Percentiles rank a stretch among this genome's conserved stretches.
Evolutionary conservation across 2,113 vertebrate species (phyloP).

Genomic region (Leptobrachium ailaonicum): DNA sequence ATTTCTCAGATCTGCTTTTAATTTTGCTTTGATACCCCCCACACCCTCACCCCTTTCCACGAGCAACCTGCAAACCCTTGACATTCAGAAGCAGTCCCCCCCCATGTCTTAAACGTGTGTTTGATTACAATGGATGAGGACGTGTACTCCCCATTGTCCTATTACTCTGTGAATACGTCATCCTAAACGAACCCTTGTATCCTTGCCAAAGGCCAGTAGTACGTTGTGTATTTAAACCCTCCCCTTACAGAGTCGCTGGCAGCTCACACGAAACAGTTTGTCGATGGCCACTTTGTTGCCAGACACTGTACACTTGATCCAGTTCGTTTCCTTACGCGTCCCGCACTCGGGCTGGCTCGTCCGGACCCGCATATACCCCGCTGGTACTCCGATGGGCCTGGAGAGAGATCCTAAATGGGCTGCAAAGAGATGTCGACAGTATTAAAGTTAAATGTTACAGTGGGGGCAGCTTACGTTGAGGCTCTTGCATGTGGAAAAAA

Average conservation of each 20-base stretch:
- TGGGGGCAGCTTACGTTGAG: conserved; percentile 52
- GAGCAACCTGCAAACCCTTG: neutral
- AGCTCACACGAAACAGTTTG: neutral
- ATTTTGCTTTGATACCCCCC: neutral
- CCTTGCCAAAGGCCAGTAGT: conserved; percentile 39
- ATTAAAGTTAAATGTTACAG: conserved; percentile 44
- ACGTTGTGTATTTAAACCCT: conserved; percentile 20
- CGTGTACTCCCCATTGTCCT: neutral
- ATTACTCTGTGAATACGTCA: neutral
- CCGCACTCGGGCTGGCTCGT: neutral
- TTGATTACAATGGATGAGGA: conserved; percentile 17
- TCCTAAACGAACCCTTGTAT: neutral
- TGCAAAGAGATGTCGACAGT: conserved; percentile 28
- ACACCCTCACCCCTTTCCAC: neutral
- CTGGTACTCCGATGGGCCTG: neutral
- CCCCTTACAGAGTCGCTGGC: neutral
- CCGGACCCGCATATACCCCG: neutral
- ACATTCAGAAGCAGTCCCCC: conserved; percentile 1
- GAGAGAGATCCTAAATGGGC: neutral
- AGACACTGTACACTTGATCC: neutral
- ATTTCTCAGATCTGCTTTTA: conserved; percentile 14
- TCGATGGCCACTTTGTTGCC: neutral
- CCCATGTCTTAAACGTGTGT: conserved; percentile 18
- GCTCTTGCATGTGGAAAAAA: conserved; percentile 81
- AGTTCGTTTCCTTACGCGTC: neutral